Percentiles rank a stretch among this genome's conserved stretches.
phyloP scores from a whole-genome alignment of 92 coral and sea anemone genomes.

The Phenganax stokvisi region DNA sequence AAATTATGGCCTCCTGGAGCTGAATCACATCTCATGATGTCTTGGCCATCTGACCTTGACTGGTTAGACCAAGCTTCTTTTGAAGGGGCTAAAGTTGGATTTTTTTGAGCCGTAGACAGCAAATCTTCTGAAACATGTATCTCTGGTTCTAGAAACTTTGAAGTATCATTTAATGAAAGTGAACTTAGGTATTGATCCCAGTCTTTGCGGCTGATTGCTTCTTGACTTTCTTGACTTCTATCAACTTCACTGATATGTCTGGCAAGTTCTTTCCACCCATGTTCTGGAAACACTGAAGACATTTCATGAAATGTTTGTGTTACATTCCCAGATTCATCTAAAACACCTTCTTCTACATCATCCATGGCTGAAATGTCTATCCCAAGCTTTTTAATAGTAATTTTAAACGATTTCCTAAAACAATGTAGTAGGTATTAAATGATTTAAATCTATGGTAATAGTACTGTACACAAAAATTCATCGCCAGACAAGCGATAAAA shows the following conservation, averaged over 20 bases:
- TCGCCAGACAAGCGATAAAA: too few relatives aligned
- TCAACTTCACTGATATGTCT: slow-evolving; percentile 15
- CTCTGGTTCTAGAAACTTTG: neutral
- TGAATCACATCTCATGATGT: neutral
- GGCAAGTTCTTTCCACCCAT: slow-evolving; percentile 36
- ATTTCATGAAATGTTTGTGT: neutral
- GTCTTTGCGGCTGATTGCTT: neutral
- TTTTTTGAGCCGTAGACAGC: neutral
- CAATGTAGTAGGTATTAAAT: too few relatives aligned
- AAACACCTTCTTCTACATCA: slow-evolving; percentile 23
- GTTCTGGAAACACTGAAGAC: neutral
- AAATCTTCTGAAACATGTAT: neutral
- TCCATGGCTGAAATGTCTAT: slow-evolving; percentile 22
- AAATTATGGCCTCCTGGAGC: too few relatives aligned
- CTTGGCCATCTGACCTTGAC: neutral
- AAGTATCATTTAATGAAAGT: slow-evolving; percentile 1
- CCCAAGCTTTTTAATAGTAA: slow-evolving; percentile 3
- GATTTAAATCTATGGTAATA: too few relatives aligned
- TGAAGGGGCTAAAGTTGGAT: neutral
- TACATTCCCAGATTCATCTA: neutral
- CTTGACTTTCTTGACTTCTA: neutral
- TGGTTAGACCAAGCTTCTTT: neutral
- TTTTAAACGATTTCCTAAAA: too few relatives aligned
- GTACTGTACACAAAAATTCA: too few relatives aligned
- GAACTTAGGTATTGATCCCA: slow-evolving; percentile 33